A percentile compares a stretch with the other conserved stretches of the same genome.
These are phyloP conservation scores for Erythrocercus mccallii DNA, from an alignment of 2,113 vertebrate genomes.

Conservation along the genomic window DNA sequence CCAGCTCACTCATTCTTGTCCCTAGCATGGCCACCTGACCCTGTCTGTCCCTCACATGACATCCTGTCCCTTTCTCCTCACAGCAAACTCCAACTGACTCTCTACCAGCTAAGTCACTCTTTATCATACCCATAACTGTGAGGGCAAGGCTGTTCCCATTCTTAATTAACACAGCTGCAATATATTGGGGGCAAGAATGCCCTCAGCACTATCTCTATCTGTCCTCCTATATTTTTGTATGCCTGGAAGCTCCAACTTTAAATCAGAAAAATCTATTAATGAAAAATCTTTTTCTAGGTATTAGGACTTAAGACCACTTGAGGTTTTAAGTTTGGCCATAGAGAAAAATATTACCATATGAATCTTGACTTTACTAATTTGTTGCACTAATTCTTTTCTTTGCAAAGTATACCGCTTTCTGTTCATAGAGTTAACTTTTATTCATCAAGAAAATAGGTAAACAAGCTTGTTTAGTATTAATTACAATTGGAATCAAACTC, in stretches of 20 bases:
- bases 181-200: neutral
- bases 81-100: neutral
- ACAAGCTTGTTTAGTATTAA: neutral
- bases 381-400: neutral
- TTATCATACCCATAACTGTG: neutral
- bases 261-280: neutral
- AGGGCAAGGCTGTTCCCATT: neutral
- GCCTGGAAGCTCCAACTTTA: neutral
- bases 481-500: neutral
- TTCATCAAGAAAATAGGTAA: neutral
- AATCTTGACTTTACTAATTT: neutral
- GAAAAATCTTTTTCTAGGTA: neutral
- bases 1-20: neutral
- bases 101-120: neutral
- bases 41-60: neutral
- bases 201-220: neutral
- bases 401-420: neutral
- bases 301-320: neutral
- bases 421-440: neutral
- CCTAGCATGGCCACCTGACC: neutral
- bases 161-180: neutral
- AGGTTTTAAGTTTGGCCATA: neutral
- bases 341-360: neutral
- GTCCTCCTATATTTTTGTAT: neutral
- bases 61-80: neutral